Base-by-base conservation (phyloP, 2,888 invertebrate genomes). In the Schrankia costaestrigalis region DNA sequence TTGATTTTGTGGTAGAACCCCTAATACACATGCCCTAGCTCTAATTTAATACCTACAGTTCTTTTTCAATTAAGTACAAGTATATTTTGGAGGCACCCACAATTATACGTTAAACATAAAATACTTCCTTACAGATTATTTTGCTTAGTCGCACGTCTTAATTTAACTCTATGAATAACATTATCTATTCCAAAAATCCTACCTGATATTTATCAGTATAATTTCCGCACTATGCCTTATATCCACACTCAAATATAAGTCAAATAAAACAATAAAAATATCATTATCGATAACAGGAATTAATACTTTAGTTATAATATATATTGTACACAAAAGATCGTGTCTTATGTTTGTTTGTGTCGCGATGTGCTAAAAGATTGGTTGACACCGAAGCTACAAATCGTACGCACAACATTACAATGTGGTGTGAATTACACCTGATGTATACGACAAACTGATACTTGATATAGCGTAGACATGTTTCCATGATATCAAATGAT, bases 401-500 rank as follows among this genome's bases (percentile, higher is more conserved):
- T 51, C 56, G 51, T 48, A 53, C 49, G 35, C 46, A 60, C 59
- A 62, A 71, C 64, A 69, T 52, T 47, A 69, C 66, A 72, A 67
- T 53, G 39, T 43, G 49, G 74, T 80, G 81, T 73, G 57, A 82
- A 81, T 79, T 76, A 71, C 63, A 71, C 43, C 64, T 75, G 71
- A 79, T 77, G 61, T 53, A 54, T 71, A 68, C 56, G 38, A 75
- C 68, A 81, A 79, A 78, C 70, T 63, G 71, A 79, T 67, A 75
- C 69, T 65, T 69, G 67, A 73, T 65, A 66, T 62, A 44, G 43
- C 45, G 46, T 53, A 62, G 56, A 61, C 62, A 58, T 63, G 63
- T 63, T 69, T 59, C 65, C 59, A 54, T 71, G 76, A 78, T 80
- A 81, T 77, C 69, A 67, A 65, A 74, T 78, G 73, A 80, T 80